These are phyloP conservation scores for Nineta flava DNA, from an alignment of 2,888 invertebrate genomes.

Conservation along the genomic window DNA sequence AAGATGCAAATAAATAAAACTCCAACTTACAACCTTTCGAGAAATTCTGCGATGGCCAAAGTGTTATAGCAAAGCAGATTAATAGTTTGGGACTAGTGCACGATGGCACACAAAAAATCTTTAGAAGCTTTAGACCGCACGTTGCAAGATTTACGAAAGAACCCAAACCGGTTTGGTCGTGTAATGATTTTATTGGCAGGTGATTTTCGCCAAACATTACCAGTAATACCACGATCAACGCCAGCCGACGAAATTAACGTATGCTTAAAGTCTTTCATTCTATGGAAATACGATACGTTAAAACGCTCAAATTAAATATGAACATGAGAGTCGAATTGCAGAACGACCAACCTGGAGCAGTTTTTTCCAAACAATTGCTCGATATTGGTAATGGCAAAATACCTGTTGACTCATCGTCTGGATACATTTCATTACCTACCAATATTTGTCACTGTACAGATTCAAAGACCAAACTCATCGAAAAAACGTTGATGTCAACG, in stretches of 20 bases:
- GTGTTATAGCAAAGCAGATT: no score
- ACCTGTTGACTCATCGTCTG: slow-evolving; percentile 14
- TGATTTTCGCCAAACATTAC: slow-evolving; percentile 15
- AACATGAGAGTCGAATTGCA: slow-evolving; percentile 15
- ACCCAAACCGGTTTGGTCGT: slow-evolving; percentile 12
- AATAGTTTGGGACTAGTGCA: no score
- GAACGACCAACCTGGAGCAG: slow-evolving; percentile 11
- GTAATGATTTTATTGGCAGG: slow-evolving; percentile 14
- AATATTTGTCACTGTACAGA: slow-evolving; percentile 17
- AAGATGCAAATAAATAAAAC: slow-evolving; percentile 16
- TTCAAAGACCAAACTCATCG: slow-evolving; percentile 17
- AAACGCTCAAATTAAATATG: slow-evolving; percentile 15
- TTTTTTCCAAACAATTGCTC: no score
- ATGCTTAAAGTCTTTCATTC: not conserved
- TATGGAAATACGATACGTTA: slow-evolving; percentile 8
- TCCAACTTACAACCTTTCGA: slow-evolving; percentile 20
- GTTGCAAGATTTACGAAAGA: no score
- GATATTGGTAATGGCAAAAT: no score
- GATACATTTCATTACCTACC: slow-evolving; percentile 16
- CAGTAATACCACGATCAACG: slow-evolving; percentile 10
- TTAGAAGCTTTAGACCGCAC: no score
- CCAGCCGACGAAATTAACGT: not conserved
- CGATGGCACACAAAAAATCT: no score
- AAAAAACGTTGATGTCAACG: slow-evolving; percentile 18
- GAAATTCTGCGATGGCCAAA: slow-evolving; percentile 15